Base-by-base conservation (phyloP, 2,888 invertebrate species). In the Malthinus seriepunctatus region DNA sequence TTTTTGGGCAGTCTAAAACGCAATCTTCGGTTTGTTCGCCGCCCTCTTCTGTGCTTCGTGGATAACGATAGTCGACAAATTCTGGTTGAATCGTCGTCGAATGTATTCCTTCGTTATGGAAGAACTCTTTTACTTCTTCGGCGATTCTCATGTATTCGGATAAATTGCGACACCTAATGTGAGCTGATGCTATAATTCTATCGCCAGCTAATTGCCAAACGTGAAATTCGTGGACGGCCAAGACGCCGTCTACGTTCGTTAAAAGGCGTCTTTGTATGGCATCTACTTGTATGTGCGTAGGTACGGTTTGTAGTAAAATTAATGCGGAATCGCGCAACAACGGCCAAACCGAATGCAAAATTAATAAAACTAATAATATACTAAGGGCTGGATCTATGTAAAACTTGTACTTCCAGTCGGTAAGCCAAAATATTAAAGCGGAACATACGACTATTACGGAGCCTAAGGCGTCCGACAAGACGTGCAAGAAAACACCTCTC, bases 401-500 rank as follows among this genome's bases (percentile, higher is more conserved):
- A 76, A 83, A 86, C 69, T 84, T 87, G 80, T 89, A 90, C 70
- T 86, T 67, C 91, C 95, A 95, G 0, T 91, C 83, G 0, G 91
- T 90, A 49, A 88, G 82, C 90, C 90, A 90, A 14, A 90, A 89
- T 31, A 79, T 59, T 6, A 64, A 47, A 6, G 96, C 95, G 52
- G 95, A 94, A 45, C 90, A 85, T 42, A 95, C 90, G 8, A 97
- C 96, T 68, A 96, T 93, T 1, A 95, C 86, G 0, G 95, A 95
- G 51, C 99, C 99, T 46, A 99, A 81, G 12, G 98, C 98, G 81
- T 99, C 99, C 46, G 97, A 97, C 34, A 99, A 80, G 3, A 99
- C 91, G 77, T 99, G 99, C 52, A 99, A 83, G 78, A 98, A 99
- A n/a, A 98, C 98, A n/a, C 97, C 99, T 52, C 94, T 88, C 97